Base-by-base conservation (phyloP, 1,140 invertebrate species). In the Battus philenor region DNA sequence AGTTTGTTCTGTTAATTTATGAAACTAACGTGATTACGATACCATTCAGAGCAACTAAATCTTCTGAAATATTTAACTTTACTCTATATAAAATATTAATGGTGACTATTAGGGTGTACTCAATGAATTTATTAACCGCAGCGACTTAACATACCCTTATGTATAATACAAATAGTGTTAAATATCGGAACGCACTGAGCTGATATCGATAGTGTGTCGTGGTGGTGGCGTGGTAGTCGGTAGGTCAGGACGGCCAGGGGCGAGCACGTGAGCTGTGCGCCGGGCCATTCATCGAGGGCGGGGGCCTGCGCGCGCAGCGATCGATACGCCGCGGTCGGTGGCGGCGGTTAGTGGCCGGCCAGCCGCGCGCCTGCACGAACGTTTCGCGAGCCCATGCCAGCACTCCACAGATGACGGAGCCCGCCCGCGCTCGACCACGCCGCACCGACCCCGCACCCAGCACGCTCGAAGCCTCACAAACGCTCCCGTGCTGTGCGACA, bases 331-430 rank as follows among this genome's bases (percentile, higher is more conserved):
- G 20, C 43, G 48, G n/a, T n/a, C n/a, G n/a, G n/a, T 44, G 56
- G 54, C 53, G 53, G 60, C 67, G 66, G 68, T 57, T 68, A 78
- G 76, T 80, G 71, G 59, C 70, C 72, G 66, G 68, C 63, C 59
- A 53, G 70, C 70, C 74, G 68, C 73, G 72, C 62, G 64, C 61
- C 65, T 47, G 44, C 39, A 55, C 65, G 71, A 71, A 77, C 74
- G 73, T 51, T 58, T 55, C 54, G 53, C 54, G 53, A 60, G 51
- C 76, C 64, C 77, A 82, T 82, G 75, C 67, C 67, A 65, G 69
- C 66, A 58, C 58, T 60, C 66, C 68, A 80, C 76, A 78, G 76
- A 80, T 80, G 76, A 80, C 76, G 76, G 72, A 77, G 62, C 65
- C 69, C 72, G 60, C 49, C 57, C 63, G 58, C 61, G 50, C 57